Conservation (phyloP, 2,888 invertebrate genomes). For the Empis livida region DNA sequence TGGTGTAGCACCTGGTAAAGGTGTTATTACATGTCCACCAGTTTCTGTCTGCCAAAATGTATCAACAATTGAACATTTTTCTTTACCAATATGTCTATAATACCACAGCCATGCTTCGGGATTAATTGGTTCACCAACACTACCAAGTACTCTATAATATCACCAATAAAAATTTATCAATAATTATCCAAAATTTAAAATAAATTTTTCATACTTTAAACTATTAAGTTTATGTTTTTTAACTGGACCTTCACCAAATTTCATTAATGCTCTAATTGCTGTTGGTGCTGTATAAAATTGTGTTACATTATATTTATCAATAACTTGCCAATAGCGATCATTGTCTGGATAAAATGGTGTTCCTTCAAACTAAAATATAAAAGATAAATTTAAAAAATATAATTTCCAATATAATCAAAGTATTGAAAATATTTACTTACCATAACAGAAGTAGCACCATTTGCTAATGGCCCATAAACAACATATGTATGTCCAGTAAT, state of each 20-base stretch:
- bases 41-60: conserved; percentile 99
- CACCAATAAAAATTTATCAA: conserved; percentile 36
- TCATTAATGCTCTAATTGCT: conserved; percentile 91
- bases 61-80: conserved; percentile 84
- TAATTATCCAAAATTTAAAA: not conserved
- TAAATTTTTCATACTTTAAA: conserved; percentile 25
- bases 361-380: conserved; percentile 72
- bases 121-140: conserved; percentile 98
- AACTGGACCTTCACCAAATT: conserved; percentile 77
- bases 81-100: conserved; percentile 66
- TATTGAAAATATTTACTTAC: conserved; percentile 43
- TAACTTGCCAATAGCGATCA: conserved; percentile 84
- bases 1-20: conserved; percentile 88
- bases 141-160: conserved; percentile 74
- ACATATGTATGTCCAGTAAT: conserved; percentile 91
- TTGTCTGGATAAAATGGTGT: conserved; percentile 91
- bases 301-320: conserved; percentile 86
- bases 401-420: too few relatives aligned
- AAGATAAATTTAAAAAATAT: conserved; percentile 4
- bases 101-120: conserved; percentile 98
- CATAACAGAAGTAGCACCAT: conserved; percentile 87
- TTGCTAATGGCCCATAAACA: conserved; percentile 88
- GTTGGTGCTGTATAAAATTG: conserved; percentile 99
- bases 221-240: conserved; percentile 44
- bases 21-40: conserved; percentile 93